These are phyloP conservation scores for Ophonus ardosiacus DNA, from an alignment of 2,888 invertebrate genomes.

Conservation along the genomic window DNA sequence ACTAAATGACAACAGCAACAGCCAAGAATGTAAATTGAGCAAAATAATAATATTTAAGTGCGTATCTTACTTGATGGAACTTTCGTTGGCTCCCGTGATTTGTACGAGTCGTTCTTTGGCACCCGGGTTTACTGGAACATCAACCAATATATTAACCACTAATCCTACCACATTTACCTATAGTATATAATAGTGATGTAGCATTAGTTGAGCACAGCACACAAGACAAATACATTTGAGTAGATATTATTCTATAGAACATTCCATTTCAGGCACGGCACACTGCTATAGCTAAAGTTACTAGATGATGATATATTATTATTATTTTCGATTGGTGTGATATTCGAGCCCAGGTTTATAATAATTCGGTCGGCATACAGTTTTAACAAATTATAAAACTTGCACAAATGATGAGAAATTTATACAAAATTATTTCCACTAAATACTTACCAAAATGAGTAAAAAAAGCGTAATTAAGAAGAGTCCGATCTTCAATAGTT, in stretches of 20 bases:
- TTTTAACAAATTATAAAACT: no score
- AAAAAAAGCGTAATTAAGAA: no score
- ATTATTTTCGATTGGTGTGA: neutral
- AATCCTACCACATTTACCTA: neutral
- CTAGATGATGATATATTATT: neutral
- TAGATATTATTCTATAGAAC: no score
- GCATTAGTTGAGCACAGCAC: constrained; percentile 29
- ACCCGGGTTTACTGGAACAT: constrained; percentile 90
- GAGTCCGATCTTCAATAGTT: no score
- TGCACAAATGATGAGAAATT: no score
- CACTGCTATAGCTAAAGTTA: neutral
- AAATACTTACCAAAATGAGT: no score
- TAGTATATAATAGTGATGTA: neutral
- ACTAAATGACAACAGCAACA: neutral
- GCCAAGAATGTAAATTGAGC: constrained; percentile 36
- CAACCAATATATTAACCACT: neutral
- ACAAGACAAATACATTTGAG: constrained; percentile 9
- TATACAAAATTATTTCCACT: no score
- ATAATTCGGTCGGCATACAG: no score
- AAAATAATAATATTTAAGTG: neutral
- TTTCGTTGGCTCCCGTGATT: constrained; percentile 95
- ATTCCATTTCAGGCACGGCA: constrained; percentile 1
- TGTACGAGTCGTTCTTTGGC: constrained; percentile 97
- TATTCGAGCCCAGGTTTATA: no score
- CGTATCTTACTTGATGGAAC: constrained; percentile 90